phyloP scores from a whole-genome alignment of 2,113 vertebrate genomes.

The Pogona vitticeps region DNA sequence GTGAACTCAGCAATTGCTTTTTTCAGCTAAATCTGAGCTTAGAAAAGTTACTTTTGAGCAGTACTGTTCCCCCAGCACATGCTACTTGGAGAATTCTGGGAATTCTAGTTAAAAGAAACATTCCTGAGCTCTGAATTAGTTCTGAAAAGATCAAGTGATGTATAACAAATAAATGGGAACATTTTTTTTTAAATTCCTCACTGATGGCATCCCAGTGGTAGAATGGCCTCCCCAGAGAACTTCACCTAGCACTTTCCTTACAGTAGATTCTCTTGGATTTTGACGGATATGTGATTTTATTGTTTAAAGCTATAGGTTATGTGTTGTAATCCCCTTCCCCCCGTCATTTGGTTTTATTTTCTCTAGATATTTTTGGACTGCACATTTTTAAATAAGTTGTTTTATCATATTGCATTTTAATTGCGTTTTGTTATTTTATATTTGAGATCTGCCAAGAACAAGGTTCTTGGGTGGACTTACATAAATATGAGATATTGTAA shows the following conservation, averaged over 20 bases:
- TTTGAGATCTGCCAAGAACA: not conserved
- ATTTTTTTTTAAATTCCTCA: not conserved
- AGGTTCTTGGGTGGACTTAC: not conserved
- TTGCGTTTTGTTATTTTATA: not conserved
- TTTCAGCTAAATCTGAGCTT: constrained; percentile 56
- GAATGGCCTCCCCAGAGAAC: not conserved
- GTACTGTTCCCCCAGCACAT: too few relatives aligned
- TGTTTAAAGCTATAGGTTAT: not conserved
- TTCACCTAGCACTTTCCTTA: too few relatives aligned
- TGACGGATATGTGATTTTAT: not conserved
- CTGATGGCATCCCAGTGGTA: not conserved
- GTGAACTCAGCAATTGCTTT: constrained; percentile 48
- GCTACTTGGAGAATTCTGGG: too few relatives aligned
- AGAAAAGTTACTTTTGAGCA: too few relatives aligned
- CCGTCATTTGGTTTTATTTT: not conserved
- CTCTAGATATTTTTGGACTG: not conserved
- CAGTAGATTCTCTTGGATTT: not conserved
- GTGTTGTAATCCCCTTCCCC: not conserved
- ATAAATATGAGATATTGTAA: not conserved
- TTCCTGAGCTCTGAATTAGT: not conserved
- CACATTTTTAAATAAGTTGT: not conserved
- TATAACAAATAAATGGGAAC: not conserved
- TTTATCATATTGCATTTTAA: too few relatives aligned
- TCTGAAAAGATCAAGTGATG: constrained; percentile 58
- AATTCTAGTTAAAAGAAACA: too few relatives aligned